A percentile compares a stretch with the other conserved stretches of the same genome.
Conservation (phyloP, 2,888 invertebrate species). For the Chalcosyrphus nemorum region DNA sequence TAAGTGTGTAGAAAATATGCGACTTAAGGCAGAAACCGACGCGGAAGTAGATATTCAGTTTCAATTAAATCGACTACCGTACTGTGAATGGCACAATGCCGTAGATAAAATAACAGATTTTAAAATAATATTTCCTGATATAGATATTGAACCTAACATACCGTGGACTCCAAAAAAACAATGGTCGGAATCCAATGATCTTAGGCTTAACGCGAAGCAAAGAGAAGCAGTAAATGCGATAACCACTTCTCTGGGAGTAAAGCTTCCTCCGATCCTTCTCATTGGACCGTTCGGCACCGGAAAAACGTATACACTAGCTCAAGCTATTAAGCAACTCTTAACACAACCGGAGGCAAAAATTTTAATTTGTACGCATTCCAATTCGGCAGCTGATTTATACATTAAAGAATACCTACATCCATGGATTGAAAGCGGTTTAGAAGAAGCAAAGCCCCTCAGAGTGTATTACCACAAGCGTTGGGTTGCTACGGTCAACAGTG, state of each 20-base stretch:
- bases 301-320: constrained; percentile 92
- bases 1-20: constrained; percentile 85
- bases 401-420: constrained; percentile 92
- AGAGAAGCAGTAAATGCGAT: constrained; percentile 90
- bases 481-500: constrained; percentile 89
- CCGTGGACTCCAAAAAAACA: constrained; percentile 88
- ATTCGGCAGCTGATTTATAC: constrained; percentile 93
- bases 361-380: constrained; percentile 93
- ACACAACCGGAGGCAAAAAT: constrained; percentile 86
- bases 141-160: constrained; percentile 85
- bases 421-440: constrained; percentile 87
- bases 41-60: constrained; percentile 90
- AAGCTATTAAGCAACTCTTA: constrained; percentile 87
- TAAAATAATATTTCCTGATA: constrained; percentile 88
- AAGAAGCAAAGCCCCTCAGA: constrained; percentile 87
- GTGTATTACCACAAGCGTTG: constrained; percentile 91
- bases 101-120: constrained; percentile 89
- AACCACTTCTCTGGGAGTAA: constrained; percentile 85
- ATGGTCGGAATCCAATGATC: constrained; percentile 86
- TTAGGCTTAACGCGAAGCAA: constrained; percentile 89
- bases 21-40: constrained; percentile 85
- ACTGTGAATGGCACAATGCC: constrained; percentile 93
- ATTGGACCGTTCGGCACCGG: constrained; percentile 94
- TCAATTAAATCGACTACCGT: constrained; percentile 89
- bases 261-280: constrained; percentile 88